These are phyloP conservation scores for Potamarius usumacintae DNA, from an alignment of 2,113 vertebrate genomes.

Conservation along the genomic window DNA sequence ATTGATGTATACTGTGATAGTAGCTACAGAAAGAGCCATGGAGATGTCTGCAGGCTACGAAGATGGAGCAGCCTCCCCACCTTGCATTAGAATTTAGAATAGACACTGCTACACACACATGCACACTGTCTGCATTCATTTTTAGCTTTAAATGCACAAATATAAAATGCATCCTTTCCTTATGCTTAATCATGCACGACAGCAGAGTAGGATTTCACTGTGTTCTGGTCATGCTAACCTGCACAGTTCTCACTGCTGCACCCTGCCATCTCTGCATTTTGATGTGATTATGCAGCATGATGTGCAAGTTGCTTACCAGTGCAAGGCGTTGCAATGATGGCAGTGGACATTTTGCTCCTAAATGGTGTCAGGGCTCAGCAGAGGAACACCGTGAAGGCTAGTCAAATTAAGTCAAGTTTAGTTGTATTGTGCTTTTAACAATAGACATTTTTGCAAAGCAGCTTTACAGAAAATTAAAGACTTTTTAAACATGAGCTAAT, in stretches of 20 bases:
- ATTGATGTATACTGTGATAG: constrained; percentile 74
- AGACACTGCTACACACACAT: constrained; percentile 10
- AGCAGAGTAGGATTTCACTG: neutral
- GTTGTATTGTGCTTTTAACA: neutral
- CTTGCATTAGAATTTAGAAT: constrained; percentile 46
- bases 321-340: neutral
- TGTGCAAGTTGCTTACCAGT: neutral
- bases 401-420: neutral
- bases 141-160: neutral
- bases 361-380: constrained; percentile 30
- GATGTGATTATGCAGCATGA: constrained; percentile 34
- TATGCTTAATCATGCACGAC: neutral
- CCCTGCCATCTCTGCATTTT: neutral
- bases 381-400: constrained; percentile 16
- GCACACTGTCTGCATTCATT: neutral
- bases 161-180: neutral
- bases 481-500: too few species aligned
- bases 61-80: constrained; percentile 50
- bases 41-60: constrained; percentile 50
- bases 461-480: too few species aligned
- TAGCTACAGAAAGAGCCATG: constrained; percentile 58
- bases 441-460: too few species aligned
- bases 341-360: neutral
- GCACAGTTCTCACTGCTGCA: neutral
- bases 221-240: constrained; percentile 2